Evolutionary conservation across 2,113 vertebrate genomes (phyloP).

Genomic region (Anser brachyrhynchus): DNA sequence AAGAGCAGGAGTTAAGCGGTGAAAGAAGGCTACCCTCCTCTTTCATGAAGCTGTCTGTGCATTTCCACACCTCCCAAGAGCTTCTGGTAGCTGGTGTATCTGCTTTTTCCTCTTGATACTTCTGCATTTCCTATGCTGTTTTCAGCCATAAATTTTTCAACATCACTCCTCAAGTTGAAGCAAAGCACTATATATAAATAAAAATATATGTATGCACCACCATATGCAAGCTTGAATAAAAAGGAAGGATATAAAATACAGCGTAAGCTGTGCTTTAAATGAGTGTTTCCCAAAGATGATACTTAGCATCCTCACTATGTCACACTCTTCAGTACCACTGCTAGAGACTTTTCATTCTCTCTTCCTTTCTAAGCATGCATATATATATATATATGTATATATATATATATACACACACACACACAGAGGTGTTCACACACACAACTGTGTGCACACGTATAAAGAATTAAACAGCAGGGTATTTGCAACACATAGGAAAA

Average conservation of each 20-base stretch:
- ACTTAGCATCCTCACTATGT: background rate
- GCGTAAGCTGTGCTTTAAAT: background rate
- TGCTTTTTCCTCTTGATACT: background rate
- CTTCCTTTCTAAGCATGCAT: background rate
- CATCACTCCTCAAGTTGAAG: background rate
- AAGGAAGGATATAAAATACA: background rate
- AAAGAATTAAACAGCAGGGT: background rate
- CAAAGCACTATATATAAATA: background rate
- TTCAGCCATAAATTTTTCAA: background rate
- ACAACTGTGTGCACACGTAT: too few relatives aligned
- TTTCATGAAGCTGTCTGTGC: background rate
- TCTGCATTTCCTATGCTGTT: background rate
- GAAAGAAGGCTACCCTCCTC: background rate
- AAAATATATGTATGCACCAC: background rate
- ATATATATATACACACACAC: rapidly evolving
- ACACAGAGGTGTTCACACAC: rapidly evolving
- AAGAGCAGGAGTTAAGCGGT: background rate
- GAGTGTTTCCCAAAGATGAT: rapidly evolving
- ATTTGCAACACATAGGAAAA: background rate
- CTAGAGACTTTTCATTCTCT: background rate
- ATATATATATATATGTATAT: too few relatives aligned
- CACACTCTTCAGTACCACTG: background rate
- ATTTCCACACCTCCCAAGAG: background rate
- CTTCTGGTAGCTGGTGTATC: background rate
- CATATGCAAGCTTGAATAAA: background rate